phyloP scores from a whole-genome alignment of 1,140 invertebrate genomes.

The Paraescarpia echinospica region DNA sequence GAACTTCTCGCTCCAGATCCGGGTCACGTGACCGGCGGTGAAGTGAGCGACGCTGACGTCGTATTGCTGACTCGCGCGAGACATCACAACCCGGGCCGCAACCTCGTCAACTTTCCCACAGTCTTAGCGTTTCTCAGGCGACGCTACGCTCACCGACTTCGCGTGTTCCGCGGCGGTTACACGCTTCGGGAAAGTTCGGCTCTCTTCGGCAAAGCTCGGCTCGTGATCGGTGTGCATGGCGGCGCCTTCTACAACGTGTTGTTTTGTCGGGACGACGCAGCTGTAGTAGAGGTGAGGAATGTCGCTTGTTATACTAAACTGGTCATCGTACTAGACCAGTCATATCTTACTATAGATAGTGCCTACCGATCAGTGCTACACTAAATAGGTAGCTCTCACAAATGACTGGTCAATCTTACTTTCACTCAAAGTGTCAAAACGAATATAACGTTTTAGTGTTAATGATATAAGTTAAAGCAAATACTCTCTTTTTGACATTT shows the following conservation, averaged over 20 bases:
- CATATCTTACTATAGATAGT: no score
- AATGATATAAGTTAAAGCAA: no score
- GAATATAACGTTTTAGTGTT: no score
- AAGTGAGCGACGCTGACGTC: neutral
- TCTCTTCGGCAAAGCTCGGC: conserved; percentile 2
- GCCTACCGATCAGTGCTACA: no score
- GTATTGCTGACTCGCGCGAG: conserved; percentile 10
- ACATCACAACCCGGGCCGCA: conserved; percentile 4
- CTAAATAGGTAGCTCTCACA: no score
- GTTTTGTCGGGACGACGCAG: neutral
- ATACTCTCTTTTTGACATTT: no score
- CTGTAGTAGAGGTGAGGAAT: conserved; percentile 19
- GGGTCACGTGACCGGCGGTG: neutral
- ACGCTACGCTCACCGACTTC: neutral
- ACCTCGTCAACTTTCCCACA: neutral
- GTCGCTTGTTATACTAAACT: neutral
- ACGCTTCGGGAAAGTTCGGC: neutral
- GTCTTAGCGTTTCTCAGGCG: neutral
- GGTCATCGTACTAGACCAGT: neutral
- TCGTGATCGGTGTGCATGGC: conserved; percentile 23
- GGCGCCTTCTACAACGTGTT: conserved; percentile 24
- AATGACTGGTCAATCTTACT: no score
- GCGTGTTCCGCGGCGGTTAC: conserved; percentile 11
- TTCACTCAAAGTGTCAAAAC: no score
- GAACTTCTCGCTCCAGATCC: neutral